Percentiles rank a stretch among this genome's conserved stretches.
Evolutionary conservation across 2,113 vertebrate genomes (phyloP).

Genomic region (Zosterops lateralis): DNA sequence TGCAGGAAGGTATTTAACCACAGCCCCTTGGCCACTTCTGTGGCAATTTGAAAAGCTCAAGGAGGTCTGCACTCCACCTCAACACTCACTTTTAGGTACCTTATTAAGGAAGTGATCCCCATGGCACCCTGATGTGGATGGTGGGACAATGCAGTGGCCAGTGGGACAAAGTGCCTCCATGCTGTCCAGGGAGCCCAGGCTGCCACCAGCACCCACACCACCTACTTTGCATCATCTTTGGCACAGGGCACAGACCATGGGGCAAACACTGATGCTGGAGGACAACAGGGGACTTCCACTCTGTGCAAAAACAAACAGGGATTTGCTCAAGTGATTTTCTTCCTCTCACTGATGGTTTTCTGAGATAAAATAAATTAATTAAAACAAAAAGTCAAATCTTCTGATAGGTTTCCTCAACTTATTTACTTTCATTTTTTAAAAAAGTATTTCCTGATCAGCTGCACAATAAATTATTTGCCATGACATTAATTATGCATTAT

Average conservation of each 20-base stretch:
- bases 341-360: not conserved
- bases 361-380: not conserved
- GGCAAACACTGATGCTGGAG: not conserved
- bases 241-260: rapidly evolving
- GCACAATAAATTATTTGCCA: not conserved
- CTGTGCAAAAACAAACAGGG: not conserved
- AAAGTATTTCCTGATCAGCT: not conserved
- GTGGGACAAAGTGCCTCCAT: not conserved
- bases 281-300: not conserved
- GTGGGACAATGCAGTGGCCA: not conserved
- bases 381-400: not conserved
- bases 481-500: conserved; percentile 20
- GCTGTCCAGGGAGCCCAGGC: not conserved
- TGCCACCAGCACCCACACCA: not conserved
- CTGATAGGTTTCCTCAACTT: not conserved
- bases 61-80: not conserved
- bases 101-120: not conserved
- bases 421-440: not conserved
- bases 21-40: not conserved
- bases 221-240: rapidly evolving
- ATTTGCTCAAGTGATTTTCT: not conserved
- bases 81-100: not conserved
- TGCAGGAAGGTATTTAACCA: not conserved
- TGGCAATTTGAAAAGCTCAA: not conserved
- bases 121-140: rapidly evolving